Evolutionary conservation across 2,797 vertebrate species (phyloP).

Genomic region (Myotis planiceps): DNA sequence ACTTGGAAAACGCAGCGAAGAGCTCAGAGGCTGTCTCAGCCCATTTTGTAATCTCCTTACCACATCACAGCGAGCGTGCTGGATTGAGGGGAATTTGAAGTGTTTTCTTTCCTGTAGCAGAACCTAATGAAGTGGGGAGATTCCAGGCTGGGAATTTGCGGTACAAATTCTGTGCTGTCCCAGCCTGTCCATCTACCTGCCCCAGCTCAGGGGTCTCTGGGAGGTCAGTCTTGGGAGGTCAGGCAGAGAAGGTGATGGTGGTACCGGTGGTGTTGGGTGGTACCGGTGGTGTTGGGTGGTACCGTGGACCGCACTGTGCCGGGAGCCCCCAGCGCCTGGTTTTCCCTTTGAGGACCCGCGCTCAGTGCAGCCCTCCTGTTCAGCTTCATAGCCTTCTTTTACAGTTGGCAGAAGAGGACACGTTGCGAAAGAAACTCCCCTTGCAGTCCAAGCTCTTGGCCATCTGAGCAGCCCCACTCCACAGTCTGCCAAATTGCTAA

Average conservation of each 20-base stretch:
- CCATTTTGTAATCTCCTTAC: not conserved
- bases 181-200: not conserved
- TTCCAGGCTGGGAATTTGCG: not conserved
- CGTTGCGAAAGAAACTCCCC: not conserved
- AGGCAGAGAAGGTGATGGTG: not conserved
- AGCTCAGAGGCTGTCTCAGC: accelerated
- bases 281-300: not conserved
- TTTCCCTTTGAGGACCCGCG: not conserved
- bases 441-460: not conserved
- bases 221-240: not conserved
- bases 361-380: not conserved
- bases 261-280: not conserved
- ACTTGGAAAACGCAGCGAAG: not conserved
- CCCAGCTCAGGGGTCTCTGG: not conserved
- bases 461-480: not conserved
- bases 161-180: not conserved
- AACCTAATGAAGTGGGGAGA: not conserved
- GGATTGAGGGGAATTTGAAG: not conserved
- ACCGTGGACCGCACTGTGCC: accelerated
- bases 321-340: accelerated
- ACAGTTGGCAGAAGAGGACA: not conserved
- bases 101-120: accelerated
- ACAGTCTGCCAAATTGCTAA: not conserved
- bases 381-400: not conserved
- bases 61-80: accelerated